These are phyloP conservation scores for Pantherophis alleghaniensis DNA, from an alignment of 2,797 vertebrate species.

Conservation along the genomic window DNA sequence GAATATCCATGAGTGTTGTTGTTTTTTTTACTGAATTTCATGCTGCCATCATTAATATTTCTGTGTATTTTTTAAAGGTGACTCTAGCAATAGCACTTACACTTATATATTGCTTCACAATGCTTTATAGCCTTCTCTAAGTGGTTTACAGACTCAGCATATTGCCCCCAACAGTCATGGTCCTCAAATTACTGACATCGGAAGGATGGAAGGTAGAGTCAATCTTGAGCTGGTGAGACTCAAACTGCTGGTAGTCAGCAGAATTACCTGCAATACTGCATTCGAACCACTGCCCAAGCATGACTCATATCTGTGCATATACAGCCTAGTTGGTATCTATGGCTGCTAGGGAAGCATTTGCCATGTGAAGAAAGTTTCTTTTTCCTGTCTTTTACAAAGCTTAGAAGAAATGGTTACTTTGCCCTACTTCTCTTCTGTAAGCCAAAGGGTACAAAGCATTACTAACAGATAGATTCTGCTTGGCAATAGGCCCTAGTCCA, in stretches of 20 bases:
- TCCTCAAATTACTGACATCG: neutral
- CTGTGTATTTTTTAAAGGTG: neutral
- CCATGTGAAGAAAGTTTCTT: neutral
- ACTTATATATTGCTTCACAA: neutral
- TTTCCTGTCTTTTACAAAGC: constrained; percentile 6
- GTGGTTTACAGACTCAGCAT: neutral
- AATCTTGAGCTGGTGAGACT: neutral
- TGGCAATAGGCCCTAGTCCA: constrained; percentile 30
- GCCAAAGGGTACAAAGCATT: constrained; percentile 16
- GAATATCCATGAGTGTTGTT: neutral
- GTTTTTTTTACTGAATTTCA: neutral
- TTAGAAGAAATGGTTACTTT: constrained; percentile 7
- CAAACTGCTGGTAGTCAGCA: neutral
- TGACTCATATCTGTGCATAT: neutral
- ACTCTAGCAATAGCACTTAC: neutral
- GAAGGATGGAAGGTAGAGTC: neutral
- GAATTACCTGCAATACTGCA: neutral
- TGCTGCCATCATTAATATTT: neutral
- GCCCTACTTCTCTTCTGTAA: constrained; percentile 6
- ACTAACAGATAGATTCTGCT: constrained; percentile 12
- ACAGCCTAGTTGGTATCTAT: neutral
- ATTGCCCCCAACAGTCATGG: neutral
- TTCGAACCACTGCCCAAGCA: neutral
- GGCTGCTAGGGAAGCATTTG: neutral
- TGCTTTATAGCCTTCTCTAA: neutral